Evolutionary conservation across 1,140 invertebrate species (phyloP).

Genomic region (Battus philenor): DNA sequence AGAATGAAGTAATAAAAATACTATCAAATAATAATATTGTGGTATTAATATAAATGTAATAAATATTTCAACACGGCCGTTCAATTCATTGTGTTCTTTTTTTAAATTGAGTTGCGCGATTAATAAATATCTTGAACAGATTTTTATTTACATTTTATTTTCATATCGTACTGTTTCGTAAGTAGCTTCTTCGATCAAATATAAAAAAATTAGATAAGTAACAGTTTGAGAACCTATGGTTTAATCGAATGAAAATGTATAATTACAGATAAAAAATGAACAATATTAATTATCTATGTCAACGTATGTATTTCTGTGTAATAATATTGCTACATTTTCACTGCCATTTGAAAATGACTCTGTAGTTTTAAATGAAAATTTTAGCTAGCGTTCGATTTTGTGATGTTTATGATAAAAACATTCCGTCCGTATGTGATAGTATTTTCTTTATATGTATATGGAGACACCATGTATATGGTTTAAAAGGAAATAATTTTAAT

Average conservation of each 20-base stretch:
- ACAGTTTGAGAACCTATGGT: background rate
- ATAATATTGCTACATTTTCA: background rate
- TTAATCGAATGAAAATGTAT: no score
- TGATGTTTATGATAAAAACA: background rate
- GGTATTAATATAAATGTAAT: no score
- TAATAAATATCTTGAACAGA: no score
- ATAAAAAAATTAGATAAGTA: background rate
- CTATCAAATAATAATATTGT: no score
- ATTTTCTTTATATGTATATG: no score
- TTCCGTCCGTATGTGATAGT: no score
- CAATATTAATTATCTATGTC: no score
- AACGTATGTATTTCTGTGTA: background rate
- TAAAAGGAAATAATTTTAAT: background rate
- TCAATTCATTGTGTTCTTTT: no score
- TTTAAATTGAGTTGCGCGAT: no score
- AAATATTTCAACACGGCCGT: no score
- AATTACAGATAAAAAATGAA: no score
- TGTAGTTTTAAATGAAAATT: background rate
- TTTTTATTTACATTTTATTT: background rate
- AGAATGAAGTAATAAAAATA: no score
- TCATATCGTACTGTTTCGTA: background rate
- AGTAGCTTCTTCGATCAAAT: background rate
- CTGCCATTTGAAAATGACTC: conserved; percentile 11
- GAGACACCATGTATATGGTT: background rate
- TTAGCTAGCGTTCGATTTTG: background rate